These are phyloP conservation scores for Sepioteuthis lessoniana DNA, from an alignment of 2,888 invertebrate species.

Conservation along the genomic window DNA sequence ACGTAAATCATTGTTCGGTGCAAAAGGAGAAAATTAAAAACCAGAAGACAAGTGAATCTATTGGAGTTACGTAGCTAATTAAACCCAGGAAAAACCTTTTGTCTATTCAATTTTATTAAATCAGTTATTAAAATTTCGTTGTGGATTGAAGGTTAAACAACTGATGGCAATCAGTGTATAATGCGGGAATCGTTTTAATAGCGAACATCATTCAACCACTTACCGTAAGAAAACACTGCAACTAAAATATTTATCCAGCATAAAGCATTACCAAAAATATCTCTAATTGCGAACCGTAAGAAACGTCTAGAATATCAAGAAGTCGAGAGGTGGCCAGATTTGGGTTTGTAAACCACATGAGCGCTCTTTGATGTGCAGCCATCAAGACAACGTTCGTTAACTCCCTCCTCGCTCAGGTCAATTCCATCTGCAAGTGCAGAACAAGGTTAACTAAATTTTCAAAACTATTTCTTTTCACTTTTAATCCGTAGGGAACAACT, in stretches of 20 bases:
- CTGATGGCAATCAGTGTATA: neutral
- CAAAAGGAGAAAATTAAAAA: too few species aligned
- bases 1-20: too few species aligned
- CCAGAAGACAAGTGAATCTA: too few species aligned
- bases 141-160: neutral
- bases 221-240: neutral
- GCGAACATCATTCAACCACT: neutral
- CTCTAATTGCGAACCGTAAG: neutral
- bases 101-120: too few species aligned
- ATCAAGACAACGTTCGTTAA: neutral
- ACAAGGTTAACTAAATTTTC: neutral
- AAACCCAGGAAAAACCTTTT: too few species aligned
- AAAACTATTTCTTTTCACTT: neutral
- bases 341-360: neutral
- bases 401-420: neutral
- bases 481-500: neutral
- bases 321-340: neutral
- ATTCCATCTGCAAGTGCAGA: neutral
- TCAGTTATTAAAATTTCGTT: too few species aligned
- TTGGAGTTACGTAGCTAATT: too few species aligned
- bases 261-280: neutral
- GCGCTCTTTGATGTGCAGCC: neutral
- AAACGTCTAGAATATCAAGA: neutral
- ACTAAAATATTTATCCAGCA: neutral
- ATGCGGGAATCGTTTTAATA: neutral